A percentile compares a stretch with the other conserved stretches of the same genome.
These are phyloP conservation scores for Indicator indicator DNA, from an alignment of 2,113 vertebrate species.

Conservation along the genomic window DNA sequence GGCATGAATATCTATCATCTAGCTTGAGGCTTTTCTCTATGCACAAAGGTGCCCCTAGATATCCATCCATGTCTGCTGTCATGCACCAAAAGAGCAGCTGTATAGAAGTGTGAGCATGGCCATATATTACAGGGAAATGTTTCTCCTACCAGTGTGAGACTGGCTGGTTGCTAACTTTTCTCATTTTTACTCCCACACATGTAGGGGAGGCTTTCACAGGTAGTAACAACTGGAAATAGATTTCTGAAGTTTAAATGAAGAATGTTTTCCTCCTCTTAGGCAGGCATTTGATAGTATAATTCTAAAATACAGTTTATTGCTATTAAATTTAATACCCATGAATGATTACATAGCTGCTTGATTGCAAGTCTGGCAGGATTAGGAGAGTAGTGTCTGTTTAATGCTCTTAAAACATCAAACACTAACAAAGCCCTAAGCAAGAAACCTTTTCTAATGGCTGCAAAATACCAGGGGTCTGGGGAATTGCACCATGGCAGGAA, in stretches of 20 bases:
- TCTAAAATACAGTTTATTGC: slow-evolving; percentile 24
- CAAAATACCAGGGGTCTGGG: neutral
- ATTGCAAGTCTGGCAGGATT: slow-evolving; percentile 45
- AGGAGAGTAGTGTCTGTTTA: slow-evolving; percentile 24
- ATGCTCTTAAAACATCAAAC: slow-evolving; percentile 35
- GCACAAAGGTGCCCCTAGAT: neutral
- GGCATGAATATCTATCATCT: neutral
- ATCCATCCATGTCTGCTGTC: neutral
- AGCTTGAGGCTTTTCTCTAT: neutral
- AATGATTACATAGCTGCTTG: slow-evolving; percentile 60
- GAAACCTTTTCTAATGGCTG: slow-evolving; percentile 5
- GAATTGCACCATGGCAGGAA: neutral
- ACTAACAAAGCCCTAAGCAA: slow-evolving; percentile 1
- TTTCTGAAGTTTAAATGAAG: slow-evolving; percentile 6
- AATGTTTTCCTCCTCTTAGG: slow-evolving; percentile 29
- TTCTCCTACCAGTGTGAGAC: neutral
- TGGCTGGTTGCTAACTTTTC: neutral
- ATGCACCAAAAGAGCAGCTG: neutral
- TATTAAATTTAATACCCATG: slow-evolving; percentile 23
- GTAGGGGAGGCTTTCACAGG: neutral
- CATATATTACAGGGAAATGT: neutral
- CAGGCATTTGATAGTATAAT: slow-evolving; percentile 28
- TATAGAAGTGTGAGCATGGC: neutral
- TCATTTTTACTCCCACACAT: neutral
- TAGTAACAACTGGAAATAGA: neutral